Base-by-base conservation (phyloP, 2,113 vertebrate genomes). In the Garra rufa region DNA sequence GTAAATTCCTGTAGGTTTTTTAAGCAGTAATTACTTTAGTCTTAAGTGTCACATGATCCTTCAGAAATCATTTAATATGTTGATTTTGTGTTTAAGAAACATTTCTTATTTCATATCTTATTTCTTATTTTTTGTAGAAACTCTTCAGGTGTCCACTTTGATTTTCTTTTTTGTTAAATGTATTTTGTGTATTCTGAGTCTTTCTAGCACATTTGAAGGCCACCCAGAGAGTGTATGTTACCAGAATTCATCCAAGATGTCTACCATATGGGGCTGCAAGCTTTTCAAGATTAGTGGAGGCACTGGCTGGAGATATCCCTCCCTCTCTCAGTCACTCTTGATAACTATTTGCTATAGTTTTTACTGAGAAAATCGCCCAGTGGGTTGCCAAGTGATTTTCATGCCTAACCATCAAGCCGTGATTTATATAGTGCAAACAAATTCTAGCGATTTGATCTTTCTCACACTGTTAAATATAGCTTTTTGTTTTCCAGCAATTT, bases 191-290 rank as follows among this genome's bases (percentile, higher is more conserved):
- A 2, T 3, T 74, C 38, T 46, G 11, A 24, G 17, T 41, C 34
- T 24, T 52, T 55, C 3, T 75, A 50, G 15, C 41, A n/a, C n/a
- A 43, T 6, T 38, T 38, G 2, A n/a, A 61, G 55, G 57, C 55
- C 55, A 79, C 55, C 76, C 76, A 57, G 24, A 41, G 1, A 38
- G 50, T 24, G 17, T 9, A 41, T 8, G 6, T n/a, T 59, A 15
- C 59, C 21, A 57, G 55, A 79, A 46, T 43, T 9, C 38, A 28
- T 63, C 38, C 57, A 44, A 55, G 38, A 79, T 63, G 76, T 46
- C 0, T 11, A 26, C 76, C 76, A 79, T 79, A 63, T 79, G 38
- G 52, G 6, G 57, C 24, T 19, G n/a, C 43, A 59, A 43, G 10
- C 26, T 38, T 9, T 21, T 76, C 24, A 21, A 44, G 19, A 55